Conservation (phyloP, 2,113 vertebrate species). For the Phalacrocorax pelagicus region DNA sequence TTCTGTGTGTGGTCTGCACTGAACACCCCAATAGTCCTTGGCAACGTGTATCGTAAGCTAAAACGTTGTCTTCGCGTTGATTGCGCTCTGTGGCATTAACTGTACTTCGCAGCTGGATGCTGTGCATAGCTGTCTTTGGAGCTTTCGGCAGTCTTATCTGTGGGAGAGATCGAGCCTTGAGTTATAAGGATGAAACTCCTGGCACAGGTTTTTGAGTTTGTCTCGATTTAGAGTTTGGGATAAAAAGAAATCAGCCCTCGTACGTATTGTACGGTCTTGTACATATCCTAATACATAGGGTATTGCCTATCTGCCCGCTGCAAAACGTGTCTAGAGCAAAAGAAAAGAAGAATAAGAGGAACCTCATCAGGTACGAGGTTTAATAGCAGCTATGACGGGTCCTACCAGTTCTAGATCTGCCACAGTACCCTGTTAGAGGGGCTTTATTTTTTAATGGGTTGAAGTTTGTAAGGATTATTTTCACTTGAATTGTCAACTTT, state of each 20-base stretch:
- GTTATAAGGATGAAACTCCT: neutral
- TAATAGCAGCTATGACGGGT: neutral
- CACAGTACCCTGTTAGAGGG: neutral
- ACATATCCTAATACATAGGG: too few species aligned
- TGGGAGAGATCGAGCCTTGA: rapidly evolving
- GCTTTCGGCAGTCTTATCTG: neutral
- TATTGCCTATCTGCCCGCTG: rapidly evolving
- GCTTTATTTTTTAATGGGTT: neutral
- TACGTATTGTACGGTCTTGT: neutral
- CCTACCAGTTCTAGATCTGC: neutral
- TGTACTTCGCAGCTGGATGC: neutral
- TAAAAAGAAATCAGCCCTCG: neutral
- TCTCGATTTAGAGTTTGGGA: neutral
- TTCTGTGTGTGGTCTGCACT: rapidly evolving
- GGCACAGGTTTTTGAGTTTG: rapidly evolving
- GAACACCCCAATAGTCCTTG: rapidly evolving
- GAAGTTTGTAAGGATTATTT: neutral
- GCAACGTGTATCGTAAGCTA: rapidly evolving
- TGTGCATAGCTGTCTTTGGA: neutral
- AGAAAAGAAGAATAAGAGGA: neutral
- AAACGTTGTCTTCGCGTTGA: rapidly evolving
- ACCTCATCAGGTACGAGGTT: neutral
- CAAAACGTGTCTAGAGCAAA: neutral
- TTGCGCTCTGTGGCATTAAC: neutral
- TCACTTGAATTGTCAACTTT: neutral